Evolutionary conservation across 2,888 invertebrate genomes (phyloP), one percentile per base, ranked within the genome.

Genomic region (Thyatira batis): DNA sequence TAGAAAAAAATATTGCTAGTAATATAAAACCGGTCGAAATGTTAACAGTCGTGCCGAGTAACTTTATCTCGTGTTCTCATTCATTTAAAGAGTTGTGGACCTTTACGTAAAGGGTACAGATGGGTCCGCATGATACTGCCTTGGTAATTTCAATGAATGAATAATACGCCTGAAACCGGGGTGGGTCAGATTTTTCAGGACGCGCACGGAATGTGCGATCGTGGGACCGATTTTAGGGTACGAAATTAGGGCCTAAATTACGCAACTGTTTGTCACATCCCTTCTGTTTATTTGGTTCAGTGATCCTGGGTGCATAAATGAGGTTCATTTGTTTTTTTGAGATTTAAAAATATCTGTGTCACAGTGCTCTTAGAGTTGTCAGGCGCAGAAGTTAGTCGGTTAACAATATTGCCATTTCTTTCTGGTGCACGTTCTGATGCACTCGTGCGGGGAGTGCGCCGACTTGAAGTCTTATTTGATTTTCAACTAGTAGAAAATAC

Each of bases 111-210:
- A 64, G 60, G 69, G 63, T 60, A 60, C 62, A 63, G 69, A 69
- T 68, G 61, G 61, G 62, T 56, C 52, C 39, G 39, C 17, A 44
- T 48, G 67, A 69, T 68, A 69, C 53, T 50, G 53, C 50, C 52
- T 49, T 54, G 55, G 66, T 71, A 62, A 72, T 65, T 61, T 63
- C 63, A 55, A 59, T 69, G 67, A 68, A 67, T 69, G 65, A 69
- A 67, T 68, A 39, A 39, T 39, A 39, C 39, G 39, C 17, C 17
- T 17, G 39, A 5, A 39, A 17, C 17, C 39, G 8, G 39, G 17
- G 17, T 39, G 39, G 39, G 17, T 39, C 39, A 39, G 39, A 39
- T 39, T 39, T 39, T 39, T 39, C 39, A 39, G 39, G 17, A 17
- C 39, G 39, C 17, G 39, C 11, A 13, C 13, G 13, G 33, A 39